phyloP scores from a whole-genome alignment of 2,888 invertebrate genomes.

The Phyllotreta cruciferae region DNA sequence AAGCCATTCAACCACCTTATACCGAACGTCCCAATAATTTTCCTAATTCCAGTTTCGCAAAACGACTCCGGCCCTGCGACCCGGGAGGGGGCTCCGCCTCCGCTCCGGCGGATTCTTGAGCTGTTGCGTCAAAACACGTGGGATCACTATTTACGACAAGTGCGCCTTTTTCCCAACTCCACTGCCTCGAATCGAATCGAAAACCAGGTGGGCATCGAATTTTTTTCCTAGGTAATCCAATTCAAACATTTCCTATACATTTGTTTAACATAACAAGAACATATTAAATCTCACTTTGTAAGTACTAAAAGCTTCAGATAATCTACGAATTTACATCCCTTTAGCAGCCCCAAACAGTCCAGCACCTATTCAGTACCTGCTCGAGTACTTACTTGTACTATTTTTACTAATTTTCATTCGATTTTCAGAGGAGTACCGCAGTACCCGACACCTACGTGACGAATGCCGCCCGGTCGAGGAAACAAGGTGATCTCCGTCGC shows the following conservation, averaged over 20 bases:
- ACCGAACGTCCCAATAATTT: too few relatives aligned
- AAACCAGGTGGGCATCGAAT: too few relatives aligned
- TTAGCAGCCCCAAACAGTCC: too few relatives aligned
- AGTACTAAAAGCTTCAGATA: too few relatives aligned
- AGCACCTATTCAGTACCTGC: too few relatives aligned
- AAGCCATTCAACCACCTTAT: too few relatives aligned
- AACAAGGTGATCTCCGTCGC: constrained; percentile 41
- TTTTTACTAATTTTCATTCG: constrained; percentile 13
- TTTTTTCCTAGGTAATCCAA: too few relatives aligned
- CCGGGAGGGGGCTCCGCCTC: constrained; percentile 33
- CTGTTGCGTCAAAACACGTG: constrained; percentile 39
- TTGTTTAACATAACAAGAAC: constrained; percentile 17
- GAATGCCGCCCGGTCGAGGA: constrained; percentile 27
- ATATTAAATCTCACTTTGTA: too few relatives aligned
- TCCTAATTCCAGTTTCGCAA: too few relatives aligned
- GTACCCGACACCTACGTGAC: constrained; percentile 41
- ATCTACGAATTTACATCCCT: too few relatives aligned
- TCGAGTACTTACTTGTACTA: constrained; percentile 9
- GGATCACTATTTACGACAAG: constrained; percentile 38
- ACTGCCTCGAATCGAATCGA: too few relatives aligned
- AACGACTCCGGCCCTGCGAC: not conserved
- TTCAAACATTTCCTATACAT: constrained; percentile 2
- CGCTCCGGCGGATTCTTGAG: constrained; percentile 37
- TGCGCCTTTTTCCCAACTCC: constrained; percentile 10
- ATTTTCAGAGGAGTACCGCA: constrained; percentile 22